Evolutionary conservation across 1,140 invertebrate species (phyloP), one percentile per base, ranked within the genome.

Genomic region (Odontomachus brunneus): DNA sequence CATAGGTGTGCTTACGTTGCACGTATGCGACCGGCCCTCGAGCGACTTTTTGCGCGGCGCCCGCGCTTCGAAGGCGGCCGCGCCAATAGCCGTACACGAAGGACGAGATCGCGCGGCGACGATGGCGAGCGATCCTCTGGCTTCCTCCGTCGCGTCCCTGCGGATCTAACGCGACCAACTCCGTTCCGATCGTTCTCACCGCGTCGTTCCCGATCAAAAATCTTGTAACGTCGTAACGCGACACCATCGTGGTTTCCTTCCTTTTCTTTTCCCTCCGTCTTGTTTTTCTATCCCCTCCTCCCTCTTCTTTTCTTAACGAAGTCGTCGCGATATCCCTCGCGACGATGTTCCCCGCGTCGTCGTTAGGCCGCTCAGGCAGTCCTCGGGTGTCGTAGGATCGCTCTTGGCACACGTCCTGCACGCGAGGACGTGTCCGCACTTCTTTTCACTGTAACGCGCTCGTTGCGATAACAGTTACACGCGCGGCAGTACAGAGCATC

Each of bases 1-100:
- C 55, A 87, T 75, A 73, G n/a, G 57, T 24, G 65, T 48, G 51
- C 71, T 22, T 29, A 49, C 24, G 48, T 57, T 57, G 71, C 51
- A 44, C 55, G 55, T 62, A 62, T 57, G 63, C 74, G 76, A 82
- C 78, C 69, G 57, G 84, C 74, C 80, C 38, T 78, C 87, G 86
- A 90, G 89, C 91, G 91, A 91, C 91, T 93, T 93, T 93, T 93
- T 93, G 89, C 89, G 81, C 76, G 74, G 88, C 88, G 89, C 88
- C 74, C 74, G 82, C 81, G 85, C 51, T 66, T 55, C 73, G 24
- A 24, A 82, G 49, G n/a, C 62, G 22, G 33, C 49, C 62, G 55
- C 44, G 63, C 85, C 85, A 82, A 84, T 88, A 83, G 75, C 44
- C 29, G 38, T 19, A 15, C 29, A 44, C 24, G 53, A 24, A 33